Evolutionary conservation across 2,888 invertebrate genomes (phyloP), one percentile per base, ranked within the genome.

Genomic region (Drosophila borealis): DNA sequence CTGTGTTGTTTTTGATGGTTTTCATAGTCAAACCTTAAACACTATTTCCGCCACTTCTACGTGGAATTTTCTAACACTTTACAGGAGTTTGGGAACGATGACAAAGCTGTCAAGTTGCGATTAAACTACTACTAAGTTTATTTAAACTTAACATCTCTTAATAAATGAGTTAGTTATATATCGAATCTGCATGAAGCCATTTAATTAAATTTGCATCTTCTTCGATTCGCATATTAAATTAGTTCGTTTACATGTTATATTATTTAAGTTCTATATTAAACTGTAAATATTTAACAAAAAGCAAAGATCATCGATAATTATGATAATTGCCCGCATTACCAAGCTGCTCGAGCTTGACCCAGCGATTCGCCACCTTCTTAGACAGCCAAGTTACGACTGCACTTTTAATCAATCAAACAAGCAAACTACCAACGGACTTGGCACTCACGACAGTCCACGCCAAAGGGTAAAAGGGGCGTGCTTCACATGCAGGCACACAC

Each of bases 321-420:
- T 13, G 17, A 17, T 66, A 70, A 66, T 62, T 55, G 44, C 59
- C 36, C 66, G 41, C 66, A 70, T 66, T 59, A 13, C 9, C 11
- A 11, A 36, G 19, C 19, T 48, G 55, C 39, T 13, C n/a, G 21
- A 42, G 46, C 33, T 37, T 37, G 50, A 21, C 37, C 46, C 36
- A 11, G 33, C 42, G 34, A 39, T 50, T 55, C 25, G 50, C 56
- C 54, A 64, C 54, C 64, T 53, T 39, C 33, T 48, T 29, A 25
- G 61, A 54, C 63, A 61, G 69, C 51, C 62, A 77, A 74, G 80
- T 59, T 74, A 74, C 80, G 77, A 88, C 78, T 89, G 88, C 87
- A 89, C 80, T 90, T 83, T 80, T 85, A 89, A 90, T 90, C 90
- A 90, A 89, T 90, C 90, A 90, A 85, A 78, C 69, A 57, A 56